These are phyloP conservation scores for Ammospiza caudacuta DNA, from an alignment of 2,113 vertebrate species.

Conservation along the genomic window DNA sequence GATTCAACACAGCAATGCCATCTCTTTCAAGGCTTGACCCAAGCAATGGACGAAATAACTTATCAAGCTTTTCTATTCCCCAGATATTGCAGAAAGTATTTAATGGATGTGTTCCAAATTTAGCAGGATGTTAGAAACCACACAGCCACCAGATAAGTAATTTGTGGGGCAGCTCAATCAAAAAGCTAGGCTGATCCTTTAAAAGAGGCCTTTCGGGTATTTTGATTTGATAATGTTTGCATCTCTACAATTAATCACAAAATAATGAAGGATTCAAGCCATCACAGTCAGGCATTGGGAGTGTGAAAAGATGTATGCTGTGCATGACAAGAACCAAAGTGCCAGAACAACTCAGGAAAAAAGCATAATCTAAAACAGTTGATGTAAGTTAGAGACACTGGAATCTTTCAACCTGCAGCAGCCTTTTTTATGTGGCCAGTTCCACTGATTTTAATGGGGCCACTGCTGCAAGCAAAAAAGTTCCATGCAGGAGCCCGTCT, in stretches of 20 bases:
- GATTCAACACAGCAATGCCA: background rate
- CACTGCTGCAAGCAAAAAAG: background rate
- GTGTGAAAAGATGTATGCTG: slow-evolving; percentile 33
- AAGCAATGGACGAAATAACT: background rate
- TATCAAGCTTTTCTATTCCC: slow-evolving; percentile 23
- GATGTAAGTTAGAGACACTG: background rate
- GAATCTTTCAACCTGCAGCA: slow-evolving; percentile 9
- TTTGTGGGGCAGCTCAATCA: slow-evolving; percentile 50
- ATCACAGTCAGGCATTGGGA: background rate
- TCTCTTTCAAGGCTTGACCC: slow-evolving; percentile 8
- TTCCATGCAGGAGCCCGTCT: background rate
- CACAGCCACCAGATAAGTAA: slow-evolving; percentile 60
- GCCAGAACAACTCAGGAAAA: slow-evolving; percentile 27
- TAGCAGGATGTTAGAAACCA: slow-evolving; percentile 65
- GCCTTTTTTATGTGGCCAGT: background rate
- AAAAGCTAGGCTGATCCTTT: slow-evolving; percentile 35
- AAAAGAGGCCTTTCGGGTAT: slow-evolving; percentile 13
- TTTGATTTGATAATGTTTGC: slow-evolving; percentile 43
- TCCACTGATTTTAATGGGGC: background rate
- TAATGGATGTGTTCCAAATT: slow-evolving; percentile 48
- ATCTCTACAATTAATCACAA: slow-evolving; percentile 50
- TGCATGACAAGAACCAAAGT: slow-evolving; percentile 4
- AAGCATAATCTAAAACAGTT: background rate
- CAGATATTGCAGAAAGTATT: slow-evolving; percentile 51
- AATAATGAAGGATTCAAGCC: slow-evolving; percentile 34